Evolutionary conservation across 2,888 invertebrate genomes (phyloP), one percentile per base, ranked within the genome.

Genomic region (Trichopria drosophilae): DNA sequence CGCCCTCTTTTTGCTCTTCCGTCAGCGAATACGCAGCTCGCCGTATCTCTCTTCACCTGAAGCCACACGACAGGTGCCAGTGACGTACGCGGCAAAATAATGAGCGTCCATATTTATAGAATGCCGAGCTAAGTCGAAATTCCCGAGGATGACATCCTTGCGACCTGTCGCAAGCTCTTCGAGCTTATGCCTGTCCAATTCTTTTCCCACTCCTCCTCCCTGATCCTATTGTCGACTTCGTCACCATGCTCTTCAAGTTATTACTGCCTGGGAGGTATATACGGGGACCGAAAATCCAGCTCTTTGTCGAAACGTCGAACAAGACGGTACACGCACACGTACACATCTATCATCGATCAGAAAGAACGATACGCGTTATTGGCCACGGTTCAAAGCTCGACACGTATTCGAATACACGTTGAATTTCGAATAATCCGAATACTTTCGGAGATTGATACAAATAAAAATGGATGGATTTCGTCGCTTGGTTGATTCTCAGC

Each of bases 51-150:
- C 40, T 28, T 48, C 29, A 64, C 64, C 62, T 51, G 63, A 64
- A 70, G 72, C 71, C 70, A 67, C 71, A 72, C 73, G 72, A 73
- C 72, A 73, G 72, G 72, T 73, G 71, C 69, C 67, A 71, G 66
- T 66, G 68, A 68, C 66, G 67, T 65, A 65, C 69, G 66, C 64
- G 54, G 61, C 63, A 63, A 65, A 64, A 68, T 65, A 71, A 70
- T 69, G 66, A 66, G 61, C 64, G 48, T 36, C 53, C 53, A 53
- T 59, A 60, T 59, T 59, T 59, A 58, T 63, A 60, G 61, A 61
- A 57, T 44, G 51, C 46, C 50, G 46, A 50, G 50, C 45, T 46
- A 37, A 45, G 49, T 52, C 53, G 39, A 45, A 40, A 43, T 52
- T 52, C 52, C 50, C 31, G 43, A n/a, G n/a, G n/a, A n/a, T n/a